Evolutionary conservation across 1,140 invertebrate genomes (phyloP).

Genomic region (Sogatella furcifera): DNA sequence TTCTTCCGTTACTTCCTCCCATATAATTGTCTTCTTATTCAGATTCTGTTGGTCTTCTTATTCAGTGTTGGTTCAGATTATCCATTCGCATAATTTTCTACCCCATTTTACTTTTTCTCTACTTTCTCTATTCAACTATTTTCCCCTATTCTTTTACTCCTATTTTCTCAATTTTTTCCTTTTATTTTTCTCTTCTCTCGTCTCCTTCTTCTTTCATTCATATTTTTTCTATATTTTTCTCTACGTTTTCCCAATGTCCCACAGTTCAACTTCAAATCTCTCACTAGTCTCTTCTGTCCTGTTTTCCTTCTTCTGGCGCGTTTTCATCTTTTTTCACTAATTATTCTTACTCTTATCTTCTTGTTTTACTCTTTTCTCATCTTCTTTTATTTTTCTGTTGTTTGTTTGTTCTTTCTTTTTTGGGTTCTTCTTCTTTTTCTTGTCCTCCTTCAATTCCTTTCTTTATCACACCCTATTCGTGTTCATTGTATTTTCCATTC

Average conservation of each 20-base stretch:
- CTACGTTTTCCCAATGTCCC: neutral
- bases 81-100: no score
- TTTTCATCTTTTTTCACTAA: neutral
- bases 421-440: neutral
- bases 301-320: neutral
- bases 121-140: neutral
- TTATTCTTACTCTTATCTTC: neutral
- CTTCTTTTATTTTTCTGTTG: neutral
- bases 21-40: neutral
- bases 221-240: neutral
- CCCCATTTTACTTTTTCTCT: neutral
- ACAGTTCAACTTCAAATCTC: neutral
- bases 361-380: neutral
- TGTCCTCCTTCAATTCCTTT: neutral
- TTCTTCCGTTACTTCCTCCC: neutral
- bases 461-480: neutral
- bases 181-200: neutral
- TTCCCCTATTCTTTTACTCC: neutral
- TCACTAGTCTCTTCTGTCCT: neutral
- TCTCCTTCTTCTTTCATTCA: neutral
- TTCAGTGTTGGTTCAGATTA: neutral
- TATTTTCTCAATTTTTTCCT: neutral
- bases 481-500: neutral
- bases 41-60: neutral
- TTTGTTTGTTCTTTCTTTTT: neutral